phyloP scores from a whole-genome alignment of 1,140 invertebrate genomes.

The Diabrotica virgifera region DNA sequence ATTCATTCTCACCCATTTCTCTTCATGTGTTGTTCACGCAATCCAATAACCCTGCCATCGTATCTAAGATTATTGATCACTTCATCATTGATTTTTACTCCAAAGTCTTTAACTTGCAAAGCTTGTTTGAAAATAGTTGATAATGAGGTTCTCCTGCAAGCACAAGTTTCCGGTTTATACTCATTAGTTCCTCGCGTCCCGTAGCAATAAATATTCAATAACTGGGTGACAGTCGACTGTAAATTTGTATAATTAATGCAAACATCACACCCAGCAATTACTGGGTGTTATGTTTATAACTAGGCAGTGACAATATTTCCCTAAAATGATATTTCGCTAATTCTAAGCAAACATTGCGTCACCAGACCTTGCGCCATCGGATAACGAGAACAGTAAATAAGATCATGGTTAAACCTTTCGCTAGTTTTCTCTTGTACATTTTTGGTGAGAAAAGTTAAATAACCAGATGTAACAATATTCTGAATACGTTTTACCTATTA shows the following conservation, averaged over 20 bases:
- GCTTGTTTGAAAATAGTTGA: too few species aligned
- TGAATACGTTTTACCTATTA: too few species aligned
- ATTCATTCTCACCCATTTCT: too few species aligned
- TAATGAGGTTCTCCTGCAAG: constrained; percentile 26
- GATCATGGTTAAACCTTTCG: neutral
- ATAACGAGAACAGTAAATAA: neutral
- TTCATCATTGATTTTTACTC: too few species aligned
- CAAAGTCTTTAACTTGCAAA: too few species aligned
- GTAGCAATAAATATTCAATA: constrained; percentile 39
- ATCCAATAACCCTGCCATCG: too few species aligned
- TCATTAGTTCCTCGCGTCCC: constrained; percentile 23
- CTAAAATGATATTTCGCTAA: constrained; percentile 42
- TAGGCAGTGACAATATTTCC: constrained; percentile 47
- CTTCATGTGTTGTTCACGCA: too few species aligned
- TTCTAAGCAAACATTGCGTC: constrained; percentile 40
- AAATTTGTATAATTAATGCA: constrained; percentile 44
- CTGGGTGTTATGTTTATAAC: constrained; percentile 47
- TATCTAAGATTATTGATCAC: too few species aligned
- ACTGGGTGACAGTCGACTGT: constrained; percentile 39
- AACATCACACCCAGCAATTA: constrained; percentile 46
- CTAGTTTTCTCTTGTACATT: neutral
- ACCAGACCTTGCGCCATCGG: neutral
- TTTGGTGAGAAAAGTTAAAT: too few species aligned
- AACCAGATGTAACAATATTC: too few species aligned
- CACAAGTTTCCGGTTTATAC: constrained; percentile 30